Evolutionary conservation across 2,113 vertebrate genomes (phyloP), one percentile per base, ranked within the genome.

Genomic region (Bos indicus): DNA sequence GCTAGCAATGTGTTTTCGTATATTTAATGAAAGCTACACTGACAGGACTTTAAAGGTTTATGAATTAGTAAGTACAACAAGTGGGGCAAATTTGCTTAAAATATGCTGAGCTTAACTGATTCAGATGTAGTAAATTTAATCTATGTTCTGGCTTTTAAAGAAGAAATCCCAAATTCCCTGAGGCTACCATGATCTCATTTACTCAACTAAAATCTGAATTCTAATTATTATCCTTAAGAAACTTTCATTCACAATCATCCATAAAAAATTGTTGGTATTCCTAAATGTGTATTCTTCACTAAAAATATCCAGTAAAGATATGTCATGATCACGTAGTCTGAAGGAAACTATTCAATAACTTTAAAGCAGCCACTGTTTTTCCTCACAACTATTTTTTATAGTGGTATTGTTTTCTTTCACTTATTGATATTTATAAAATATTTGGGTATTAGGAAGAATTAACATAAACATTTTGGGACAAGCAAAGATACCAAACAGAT

Each of bases 121-220:
- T 33, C 26, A 96, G 36, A 91, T 77, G 9, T 40, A 85, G 78
- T 81, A 91, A 96, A 90, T 40, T 97, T 77, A 88, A 64, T 83
- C 33, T 87, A 80, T 56, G 15, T 59, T 91, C 15, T 95, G 48
- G 48, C 46, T 91, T 96, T 95, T 86, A 91, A 54, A 88, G 33
- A 97, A 93, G 40, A 92, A 94, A 93, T 84, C 10, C 15, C 6
- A 78, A 74, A 71, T 88, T 85, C 71, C 95, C 67, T 93, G 28
- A 95, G 16, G 54, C 25, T 62, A 15, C 48, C 81, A 90, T 59
- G 77, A 67, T 97, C 26, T 89, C 52, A 94, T 93, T 95, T 95
- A 25, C 59, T 94, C 78, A 94, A 94, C 74, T 80, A 93, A 95
- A 87, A 84, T 57, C 23, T 91, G 26, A 97, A 94, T 81, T 96